These are phyloP conservation scores for Kryptopterus vitreolus DNA, from an alignment of 2,797 vertebrate genomes.

Conservation along the genomic window DNA sequence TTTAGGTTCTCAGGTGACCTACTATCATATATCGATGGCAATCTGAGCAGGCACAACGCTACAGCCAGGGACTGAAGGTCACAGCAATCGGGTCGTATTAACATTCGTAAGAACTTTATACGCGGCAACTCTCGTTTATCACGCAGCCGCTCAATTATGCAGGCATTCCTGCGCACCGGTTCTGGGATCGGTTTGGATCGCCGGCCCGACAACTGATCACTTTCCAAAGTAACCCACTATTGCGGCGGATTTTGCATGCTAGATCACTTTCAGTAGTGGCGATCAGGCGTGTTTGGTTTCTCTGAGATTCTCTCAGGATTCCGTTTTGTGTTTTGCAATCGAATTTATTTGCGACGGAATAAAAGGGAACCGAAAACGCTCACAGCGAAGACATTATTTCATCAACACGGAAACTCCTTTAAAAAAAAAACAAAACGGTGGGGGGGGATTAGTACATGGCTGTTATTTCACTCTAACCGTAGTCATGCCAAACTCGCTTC, in stretches of 20 bases:
- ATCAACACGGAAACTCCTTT: neutral
- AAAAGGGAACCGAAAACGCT: constrained; percentile 13
- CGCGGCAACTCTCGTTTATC: no score
- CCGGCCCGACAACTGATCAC: no score
- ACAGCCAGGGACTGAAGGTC: neutral
- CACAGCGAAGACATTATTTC: neutral
- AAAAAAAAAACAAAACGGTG: neutral
- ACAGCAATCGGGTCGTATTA: neutral
- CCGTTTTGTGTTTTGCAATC: constrained; percentile 3
- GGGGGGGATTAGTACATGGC: neutral
- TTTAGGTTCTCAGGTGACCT: neutral
- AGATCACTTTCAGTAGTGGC: neutral
- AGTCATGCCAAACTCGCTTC: neutral
- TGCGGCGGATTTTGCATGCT: neutral
- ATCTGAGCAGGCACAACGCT: neutral
- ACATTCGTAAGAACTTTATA: neutral
- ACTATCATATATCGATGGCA: neutral
- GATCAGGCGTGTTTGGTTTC: neutral
- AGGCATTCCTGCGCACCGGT: no score
- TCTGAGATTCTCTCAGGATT: neutral
- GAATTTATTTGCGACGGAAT: neutral
- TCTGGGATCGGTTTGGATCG: neutral
- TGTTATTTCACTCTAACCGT: neutral
- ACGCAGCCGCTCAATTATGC: no score
- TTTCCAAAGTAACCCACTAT: no score